Evolutionary conservation across 23 tunicate genomes (phyloP).

Genomic region (Halocynthia roretzi): DNA sequence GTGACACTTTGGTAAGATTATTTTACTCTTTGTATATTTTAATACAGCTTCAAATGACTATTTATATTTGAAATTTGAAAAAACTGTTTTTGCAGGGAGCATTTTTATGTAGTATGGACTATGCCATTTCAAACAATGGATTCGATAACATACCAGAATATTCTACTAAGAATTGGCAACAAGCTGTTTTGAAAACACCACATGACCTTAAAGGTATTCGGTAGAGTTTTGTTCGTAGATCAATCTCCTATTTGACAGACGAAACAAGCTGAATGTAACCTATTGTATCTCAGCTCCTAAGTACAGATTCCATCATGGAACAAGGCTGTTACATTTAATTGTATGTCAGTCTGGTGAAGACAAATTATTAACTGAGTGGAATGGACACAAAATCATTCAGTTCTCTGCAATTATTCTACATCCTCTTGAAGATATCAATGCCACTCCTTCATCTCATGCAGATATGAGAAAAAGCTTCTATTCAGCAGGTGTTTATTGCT

Average conservation of each 20-base stretch:
- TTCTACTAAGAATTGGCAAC: constrained; percentile 36
- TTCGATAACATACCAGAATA: constrained; percentile 3
- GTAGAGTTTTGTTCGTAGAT: not conserved
- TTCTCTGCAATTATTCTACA: constrained; percentile 7
- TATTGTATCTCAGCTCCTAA: not conserved
- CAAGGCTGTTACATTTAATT: not conserved
- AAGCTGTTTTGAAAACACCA: constrained; percentile 29
- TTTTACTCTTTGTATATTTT: not conserved
- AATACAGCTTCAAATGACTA: not conserved
- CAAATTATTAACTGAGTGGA: not conserved
- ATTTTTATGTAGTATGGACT: constrained; percentile 6
- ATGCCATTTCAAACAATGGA: constrained; percentile 8
- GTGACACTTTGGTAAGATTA: not conserved
- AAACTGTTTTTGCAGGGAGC: not conserved
- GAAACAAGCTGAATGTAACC: not conserved
- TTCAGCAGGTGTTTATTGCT: no score
- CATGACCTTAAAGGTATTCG: constrained; percentile 1
- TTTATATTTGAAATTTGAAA: not conserved
- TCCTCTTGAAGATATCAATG: no score
- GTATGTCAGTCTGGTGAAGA: not conserved
- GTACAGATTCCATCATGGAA: not conserved
- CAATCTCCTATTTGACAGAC: no score
- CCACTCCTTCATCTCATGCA: no score
- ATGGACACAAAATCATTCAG: not conserved
- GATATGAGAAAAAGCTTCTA: no score